Evolutionary conservation across 2,797 vertebrate genomes (phyloP), one percentile per base, ranked within the genome.

Genomic region (Onychomys torridus): DNA sequence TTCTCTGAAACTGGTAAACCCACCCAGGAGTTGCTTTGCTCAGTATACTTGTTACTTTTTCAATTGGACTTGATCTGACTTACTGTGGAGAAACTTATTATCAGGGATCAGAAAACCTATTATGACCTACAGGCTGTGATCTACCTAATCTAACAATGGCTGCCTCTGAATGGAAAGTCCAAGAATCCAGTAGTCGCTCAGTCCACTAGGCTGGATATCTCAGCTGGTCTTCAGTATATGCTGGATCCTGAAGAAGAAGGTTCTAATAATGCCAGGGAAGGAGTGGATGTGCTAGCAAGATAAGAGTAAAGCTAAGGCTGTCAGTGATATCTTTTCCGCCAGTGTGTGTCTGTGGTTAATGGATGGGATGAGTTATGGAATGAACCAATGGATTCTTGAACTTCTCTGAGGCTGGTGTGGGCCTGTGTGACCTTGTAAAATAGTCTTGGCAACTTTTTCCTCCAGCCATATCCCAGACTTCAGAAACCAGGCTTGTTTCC

Each of bases 401-500:
- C 81, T 52, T 29, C 57, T 67, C 46, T 14, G 88, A 77, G 84
- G 84, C 87, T 63, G 14, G 0, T 57, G 34, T 87, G 89, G 79
- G 46, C 46, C 93, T 27, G 4, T 13, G 2, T 94, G 92, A 94
- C 49, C 71, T 32, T 93, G n/a, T n/a, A n/a, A 79, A 95, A 65
- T 67, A 9, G 46, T 49, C 77, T 40, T 78, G 97, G 93, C 95
- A 95, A 0, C 46, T 37, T 86, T 83, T 84, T 75, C 93, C 85
- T 92, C 52, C 43, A 81, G 89, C 93, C n/a, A 9, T 14, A 37
- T 46, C 57, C 98, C 96, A 90, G 77, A 43, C 97, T 96, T 94
- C 96, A 90, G 97, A 98, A 98, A 97, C 98, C 98, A 98, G 89
- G 97, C 97, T 98, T 97, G 76, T 96, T 97, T 75, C 96, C 83